Percentiles rank a stretch among this genome's conserved stretches.
Evolutionary conservation across 1,140 invertebrate species (phyloP).

Genomic region (Belonocnema kinseyi): DNA sequence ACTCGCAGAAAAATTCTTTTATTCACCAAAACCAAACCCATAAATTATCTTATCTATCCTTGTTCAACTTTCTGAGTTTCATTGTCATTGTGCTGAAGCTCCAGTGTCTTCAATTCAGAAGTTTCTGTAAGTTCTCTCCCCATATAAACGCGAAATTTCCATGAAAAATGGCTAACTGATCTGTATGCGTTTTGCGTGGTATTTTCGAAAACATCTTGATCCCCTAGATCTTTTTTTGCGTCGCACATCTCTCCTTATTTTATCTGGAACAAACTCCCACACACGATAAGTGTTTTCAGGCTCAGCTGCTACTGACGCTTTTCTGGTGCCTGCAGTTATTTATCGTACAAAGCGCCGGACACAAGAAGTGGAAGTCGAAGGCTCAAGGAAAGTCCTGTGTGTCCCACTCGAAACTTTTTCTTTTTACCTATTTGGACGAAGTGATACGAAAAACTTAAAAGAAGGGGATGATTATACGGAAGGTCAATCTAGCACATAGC

Average conservation of each 20-base stretch:
- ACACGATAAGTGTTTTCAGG: slow-evolving; percentile 33
- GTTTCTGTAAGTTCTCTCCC: no score
- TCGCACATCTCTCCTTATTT: background rate
- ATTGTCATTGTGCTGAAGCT: no score
- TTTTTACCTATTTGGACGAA: background rate
- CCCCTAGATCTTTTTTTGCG: background rate
- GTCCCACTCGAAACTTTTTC: background rate
- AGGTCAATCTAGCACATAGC: background rate
- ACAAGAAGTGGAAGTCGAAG: slow-evolving; percentile 12
- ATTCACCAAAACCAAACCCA: no score
- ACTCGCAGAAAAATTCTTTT: no score
- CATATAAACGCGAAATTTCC: no score
- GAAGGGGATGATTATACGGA: background rate
- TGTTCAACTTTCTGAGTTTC: no score
- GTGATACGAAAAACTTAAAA: background rate
- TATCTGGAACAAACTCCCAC: background rate
- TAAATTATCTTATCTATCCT: no score
- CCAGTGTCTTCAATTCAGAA: no score
- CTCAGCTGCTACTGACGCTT: slow-evolving; percentile 32
- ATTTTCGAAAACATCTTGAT: slow-evolving; percentile 11
- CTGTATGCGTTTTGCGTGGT: no score
- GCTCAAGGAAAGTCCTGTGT: slow-evolving; percentile 1
- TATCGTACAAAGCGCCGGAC: slow-evolving; percentile 22
- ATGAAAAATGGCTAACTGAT: no score
- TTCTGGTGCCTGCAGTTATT: slow-evolving; percentile 32